phyloP scores from a whole-genome alignment of 2,113 vertebrate genomes.

The Ahaetulla prasina region DNA sequence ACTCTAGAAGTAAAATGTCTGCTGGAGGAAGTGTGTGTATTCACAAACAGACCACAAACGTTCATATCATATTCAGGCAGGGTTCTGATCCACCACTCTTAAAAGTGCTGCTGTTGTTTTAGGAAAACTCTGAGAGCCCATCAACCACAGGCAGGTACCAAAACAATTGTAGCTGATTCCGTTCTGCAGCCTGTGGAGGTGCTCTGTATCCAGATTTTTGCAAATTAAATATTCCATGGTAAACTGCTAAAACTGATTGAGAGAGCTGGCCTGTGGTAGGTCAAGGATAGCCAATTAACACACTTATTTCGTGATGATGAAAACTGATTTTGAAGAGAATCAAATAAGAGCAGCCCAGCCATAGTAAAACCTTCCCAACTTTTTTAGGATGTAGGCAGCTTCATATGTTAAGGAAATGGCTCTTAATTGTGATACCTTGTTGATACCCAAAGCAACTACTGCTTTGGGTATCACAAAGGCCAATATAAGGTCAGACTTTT shows the following conservation, averaged over 20 bases:
- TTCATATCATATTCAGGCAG: not conserved
- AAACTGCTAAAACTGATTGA: not conserved
- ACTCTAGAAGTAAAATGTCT: not conserved
- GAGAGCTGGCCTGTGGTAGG: not conserved
- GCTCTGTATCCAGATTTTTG: not conserved
- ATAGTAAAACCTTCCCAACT: not conserved
- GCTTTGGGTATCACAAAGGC: not conserved
- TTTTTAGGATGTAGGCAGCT: not conserved
- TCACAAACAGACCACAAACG: not conserved
- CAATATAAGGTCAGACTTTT: not conserved
- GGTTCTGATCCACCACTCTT: not conserved
- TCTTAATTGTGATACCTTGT: not conserved
- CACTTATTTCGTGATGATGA: not conserved
- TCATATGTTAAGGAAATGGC: not conserved
- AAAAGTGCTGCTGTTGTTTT: not conserved
- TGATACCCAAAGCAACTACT: not conserved
- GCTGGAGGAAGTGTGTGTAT: not conserved
- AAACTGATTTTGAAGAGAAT: not conserved
- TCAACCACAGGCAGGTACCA: not conserved
- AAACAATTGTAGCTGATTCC: not conserved
- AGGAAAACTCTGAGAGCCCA: not conserved
- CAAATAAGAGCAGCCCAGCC: not conserved
- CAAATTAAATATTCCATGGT: not conserved
- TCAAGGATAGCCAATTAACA: not conserved
- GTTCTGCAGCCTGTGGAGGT: not conserved